Evolutionary conservation across 2,113 vertebrate genomes (phyloP), one percentile per base, ranked within the genome.

Genomic region (Cebidichthys violaceus): DNA sequence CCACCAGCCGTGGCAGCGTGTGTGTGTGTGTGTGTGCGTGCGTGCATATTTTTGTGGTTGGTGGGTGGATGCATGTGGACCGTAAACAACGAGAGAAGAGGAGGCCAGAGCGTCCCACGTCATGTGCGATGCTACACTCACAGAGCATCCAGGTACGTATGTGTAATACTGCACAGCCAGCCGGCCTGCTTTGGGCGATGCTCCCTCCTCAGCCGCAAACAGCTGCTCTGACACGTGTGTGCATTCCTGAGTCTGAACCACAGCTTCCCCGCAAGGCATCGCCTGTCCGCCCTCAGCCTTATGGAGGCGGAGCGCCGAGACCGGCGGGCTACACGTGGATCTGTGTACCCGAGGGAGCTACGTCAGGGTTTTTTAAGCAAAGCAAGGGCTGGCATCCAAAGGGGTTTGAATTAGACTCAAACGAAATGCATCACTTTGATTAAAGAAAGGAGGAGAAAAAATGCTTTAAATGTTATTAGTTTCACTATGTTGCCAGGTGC

Each of bases 141-240:
- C 57, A 37, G 22, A 69, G 80, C 73, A 68, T 79, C 78, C 77
- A 86, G 77, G 86, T 88, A 79, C 47, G 67, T 62, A 80, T 20
- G 17, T 62, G 62, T 6, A 27, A 10, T 17, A 41, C 14, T 22
- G 84, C 57, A 66, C 70, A 66, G 75, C 15, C 22, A 6, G 27
- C 37, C 69, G 1, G 65, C 68, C 74, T 69, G 67, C 52, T 66
- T 75, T 67, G 84, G 79, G 79, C 89, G 71, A 70, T 0, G 39
- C 72, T 84, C 81, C 60, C n/a, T 57, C 35, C 27, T 72, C 62
- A 62, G 20, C 77, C 43, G 27, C 65, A 17, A 88, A 90, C 91
- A 90, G 91, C 90, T 93, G 91, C 89, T 92, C 67, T 79, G 82
- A 92, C 90, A 91, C 80, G 82, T 86, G 90, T 75, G 67, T 70